Base-by-base conservation (phyloP, 2,888 invertebrate species). In the Beris chalybata region DNA sequence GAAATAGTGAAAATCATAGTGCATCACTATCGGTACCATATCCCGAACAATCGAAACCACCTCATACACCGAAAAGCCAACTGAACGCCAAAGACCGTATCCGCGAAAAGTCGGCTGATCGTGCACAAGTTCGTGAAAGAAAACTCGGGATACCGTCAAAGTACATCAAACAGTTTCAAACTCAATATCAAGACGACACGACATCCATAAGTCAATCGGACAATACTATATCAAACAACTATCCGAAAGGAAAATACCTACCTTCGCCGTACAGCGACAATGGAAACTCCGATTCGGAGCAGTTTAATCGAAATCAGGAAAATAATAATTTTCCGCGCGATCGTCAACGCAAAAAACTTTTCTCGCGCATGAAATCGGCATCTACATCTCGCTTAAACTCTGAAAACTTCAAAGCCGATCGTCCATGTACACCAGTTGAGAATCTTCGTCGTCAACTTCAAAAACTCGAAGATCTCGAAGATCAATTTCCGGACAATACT, bases 401-500 rank as follows among this genome's bases (percentile, higher is more conserved):
- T 45, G 78, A 78, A 9, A 76, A 77, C 13, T 72, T 68, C 57
- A 72, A 72, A 66, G 67, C 69, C 44, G 76, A 78, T 65, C 84
- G 89, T 5, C 86, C 89, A 72, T 88, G 88, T 69, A 89, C 89
- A 63, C 91, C 92, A 0, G 85, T 92, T 11, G 92, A 92, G 74
- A 90, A 90, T 67, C 81, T 92, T n/a, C 83, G 92, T 0, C 87
- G 89, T 74, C 92, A 92, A 76, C 79, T 92, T 65, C 87, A 92
- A 71, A 91, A 92, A 75, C 81, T 92, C 32, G 92, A 92, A 74
- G 92, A 92, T 74, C 80, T 92, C 48, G 92, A 92, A 75, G 92
- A 92, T 75, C 90, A 92, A 78, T 88, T 92, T 73, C 90, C 89
- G 0, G 89, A 88, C 69, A 82, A 89, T 68, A 84, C 85, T 22